Percentiles rank a stretch among this genome's conserved stretches.
Conservation (phyloP, 2,113 vertebrate genomes). For the Oncorhynchus tshawytscha region DNA sequence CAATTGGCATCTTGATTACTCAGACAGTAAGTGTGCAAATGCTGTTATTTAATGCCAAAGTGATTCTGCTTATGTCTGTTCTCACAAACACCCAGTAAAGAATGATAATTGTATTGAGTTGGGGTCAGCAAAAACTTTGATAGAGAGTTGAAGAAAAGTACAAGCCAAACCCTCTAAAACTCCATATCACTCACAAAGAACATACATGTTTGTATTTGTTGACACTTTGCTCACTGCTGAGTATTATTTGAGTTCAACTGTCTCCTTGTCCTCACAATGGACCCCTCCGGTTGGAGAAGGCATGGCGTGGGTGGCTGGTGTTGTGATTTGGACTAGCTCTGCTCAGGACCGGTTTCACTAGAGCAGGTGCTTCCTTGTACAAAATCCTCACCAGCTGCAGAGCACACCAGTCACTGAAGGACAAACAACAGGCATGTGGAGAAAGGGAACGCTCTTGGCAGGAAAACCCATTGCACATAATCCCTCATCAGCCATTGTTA, state of each 20-base stretch:
- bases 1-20: no score
- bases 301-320: constrained; percentile 18
- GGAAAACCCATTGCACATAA: constrained; percentile 5
- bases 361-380: constrained; percentile 68
- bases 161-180: no score
- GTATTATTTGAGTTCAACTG: constrained; percentile 35
- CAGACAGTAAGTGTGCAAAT: no score
- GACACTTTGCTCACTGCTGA: neutral
- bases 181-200: neutral
- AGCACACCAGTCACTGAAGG: constrained; percentile 3
- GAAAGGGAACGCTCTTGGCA: constrained; percentile 4
- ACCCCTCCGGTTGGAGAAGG: neutral
- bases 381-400: constrained; percentile 31
- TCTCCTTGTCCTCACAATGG: constrained; percentile 28
- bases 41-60: no score
- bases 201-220: neutral
- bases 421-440: constrained; percentile 31
- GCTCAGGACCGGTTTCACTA: constrained; percentile 30
- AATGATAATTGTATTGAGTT: no score
- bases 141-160: no score
- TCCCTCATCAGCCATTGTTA: neutral
- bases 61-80: no score
- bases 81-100: no score
- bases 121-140: no score
- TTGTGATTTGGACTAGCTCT: neutral